These are phyloP conservation scores for Palythoa caribaeorum DNA, from an alignment of 92 coral and sea anemone species.

Conservation along the genomic window DNA sequence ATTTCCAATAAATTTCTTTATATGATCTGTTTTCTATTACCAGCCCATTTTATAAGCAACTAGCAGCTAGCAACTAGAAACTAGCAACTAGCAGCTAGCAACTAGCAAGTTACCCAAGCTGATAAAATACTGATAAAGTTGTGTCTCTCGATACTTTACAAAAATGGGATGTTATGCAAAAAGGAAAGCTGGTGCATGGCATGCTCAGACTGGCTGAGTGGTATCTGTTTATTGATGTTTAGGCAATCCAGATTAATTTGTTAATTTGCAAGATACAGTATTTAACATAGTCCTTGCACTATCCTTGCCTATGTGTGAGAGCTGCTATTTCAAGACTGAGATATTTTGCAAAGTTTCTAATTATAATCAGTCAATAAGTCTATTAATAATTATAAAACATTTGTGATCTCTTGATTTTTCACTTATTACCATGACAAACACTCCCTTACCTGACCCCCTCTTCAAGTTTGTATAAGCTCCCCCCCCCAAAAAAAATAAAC, in stretches of 20 bases:
- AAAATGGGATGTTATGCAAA: slow-evolving; percentile 14
- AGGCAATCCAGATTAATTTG: slow-evolving; percentile 8
- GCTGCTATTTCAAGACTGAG: slow-evolving; percentile 14
- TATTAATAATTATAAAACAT: slow-evolving; percentile 11
- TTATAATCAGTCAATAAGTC: slow-evolving; percentile 24
- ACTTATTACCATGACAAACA: slow-evolving; percentile 20
- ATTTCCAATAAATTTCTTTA: no score
- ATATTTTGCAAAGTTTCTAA: slow-evolving; percentile 22
- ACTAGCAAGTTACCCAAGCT: no score
- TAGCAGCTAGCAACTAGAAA: no score
- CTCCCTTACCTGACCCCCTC: slow-evolving; percentile 13
- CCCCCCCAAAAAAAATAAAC: slow-evolving; percentile 5
- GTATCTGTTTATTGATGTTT: slow-evolving; percentile 18
- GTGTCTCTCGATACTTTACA: slow-evolving; percentile 17
- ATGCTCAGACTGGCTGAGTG: slow-evolving; percentile 30
- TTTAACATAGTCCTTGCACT: slow-evolving; percentile 17
- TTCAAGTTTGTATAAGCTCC: slow-evolving; percentile 3
- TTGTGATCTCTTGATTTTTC: slow-evolving; percentile 14
- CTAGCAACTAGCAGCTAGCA: no score
- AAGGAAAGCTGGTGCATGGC: slow-evolving; percentile 17
- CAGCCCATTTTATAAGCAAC: no score
- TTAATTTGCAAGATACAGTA: slow-evolving; percentile 17
- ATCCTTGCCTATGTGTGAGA: slow-evolving; percentile 28
- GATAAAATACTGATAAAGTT: not conserved
- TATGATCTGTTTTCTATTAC: no score